Percentiles rank a stretch among this genome's conserved stretches.
phyloP scores from a whole-genome alignment of 2,113 vertebrate genomes.

The Chlamydotis undulata region DNA sequence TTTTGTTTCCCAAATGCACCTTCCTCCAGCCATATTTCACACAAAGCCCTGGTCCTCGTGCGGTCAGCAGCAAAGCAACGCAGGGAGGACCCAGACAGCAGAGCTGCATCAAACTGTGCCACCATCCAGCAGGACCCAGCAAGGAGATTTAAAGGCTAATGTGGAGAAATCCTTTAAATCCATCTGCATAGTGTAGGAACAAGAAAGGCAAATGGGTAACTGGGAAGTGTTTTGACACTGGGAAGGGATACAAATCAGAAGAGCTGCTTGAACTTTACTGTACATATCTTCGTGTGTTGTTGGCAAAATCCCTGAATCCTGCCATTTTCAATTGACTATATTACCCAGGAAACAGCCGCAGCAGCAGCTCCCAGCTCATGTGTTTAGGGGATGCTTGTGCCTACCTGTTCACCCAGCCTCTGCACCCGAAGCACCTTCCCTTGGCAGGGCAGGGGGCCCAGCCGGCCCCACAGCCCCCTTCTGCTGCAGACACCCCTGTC shows the following conservation, averaged over 20 bases:
- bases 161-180: constrained; percentile 50
- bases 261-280: background rate
- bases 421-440: background rate
- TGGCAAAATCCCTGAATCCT: constrained; percentile 5
- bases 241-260: constrained; percentile 18
- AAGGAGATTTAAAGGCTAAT: background rate
- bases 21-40: background rate
- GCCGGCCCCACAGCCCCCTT: background rate
- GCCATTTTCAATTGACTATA: background rate
- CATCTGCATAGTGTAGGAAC: background rate
- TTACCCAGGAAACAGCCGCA: background rate
- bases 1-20: background rate
- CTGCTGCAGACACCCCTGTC: background rate
- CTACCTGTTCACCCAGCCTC: background rate
- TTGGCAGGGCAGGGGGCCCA: background rate
- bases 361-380: background rate
- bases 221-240: background rate
- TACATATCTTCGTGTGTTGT: background rate
- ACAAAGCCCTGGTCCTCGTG: background rate
- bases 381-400: background rate
- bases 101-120: background rate
- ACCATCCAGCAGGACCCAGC: background rate
- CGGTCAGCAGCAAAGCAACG: background rate
- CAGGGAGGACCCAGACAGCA: background rate
- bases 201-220: constrained; percentile 14